Base-by-base conservation (phyloP, 2,113 vertebrate genomes). In the Condylura cristata region DNA sequence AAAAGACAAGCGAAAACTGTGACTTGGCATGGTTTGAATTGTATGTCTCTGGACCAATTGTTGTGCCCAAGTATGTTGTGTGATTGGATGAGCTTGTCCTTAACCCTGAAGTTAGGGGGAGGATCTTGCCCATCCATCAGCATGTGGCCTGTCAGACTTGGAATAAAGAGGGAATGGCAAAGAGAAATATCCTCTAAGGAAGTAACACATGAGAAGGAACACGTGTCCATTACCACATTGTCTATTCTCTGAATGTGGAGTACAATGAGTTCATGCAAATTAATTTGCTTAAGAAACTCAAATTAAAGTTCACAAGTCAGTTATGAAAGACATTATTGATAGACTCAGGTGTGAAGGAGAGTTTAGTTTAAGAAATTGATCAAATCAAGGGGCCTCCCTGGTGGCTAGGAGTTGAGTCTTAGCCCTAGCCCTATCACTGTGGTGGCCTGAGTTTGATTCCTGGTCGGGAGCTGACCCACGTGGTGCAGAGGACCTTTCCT, bases 281-380 rank as follows among this genome's bases (percentile, higher is more conserved):
- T 34, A 86, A 89, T 53, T 41, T 86, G 63, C 61, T 71, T 89
- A 91, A n/a, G 63, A 93, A 92, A 80, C 26, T 91, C 79, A 76
- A 79, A 81, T 81, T 53, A 68, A 71, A 28, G 61, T 61, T 87
- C 44, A 88, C 34, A 16, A 66, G n/a, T 85, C 74, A 84, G 28
- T 96, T 60, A 44, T 89, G 44, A 91, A 63, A 63, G 44, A 22
- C 37, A 41, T 16, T 39, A 6, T 93, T 85, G 82, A 75, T 92
- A 70, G 48, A 92, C 34, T 78, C 56, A 91, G 44, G n/a, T 80
- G 17, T 91, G 68, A 86, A 90, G 37, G 91, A 39, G 91, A 89
- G 26, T 8, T 82, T 56, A 92, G 18, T 63, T n/a, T 24, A 72
- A 86, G 56, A 81, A 90, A 94, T 41, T 41, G 10, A 41, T 71